A percentile compares a stretch with the other conserved stretches of the same genome.
These are phyloP conservation scores for Plectrocnemia conspersa DNA, from an alignment of 1,140 invertebrate genomes.

Conservation along the genomic window DNA sequence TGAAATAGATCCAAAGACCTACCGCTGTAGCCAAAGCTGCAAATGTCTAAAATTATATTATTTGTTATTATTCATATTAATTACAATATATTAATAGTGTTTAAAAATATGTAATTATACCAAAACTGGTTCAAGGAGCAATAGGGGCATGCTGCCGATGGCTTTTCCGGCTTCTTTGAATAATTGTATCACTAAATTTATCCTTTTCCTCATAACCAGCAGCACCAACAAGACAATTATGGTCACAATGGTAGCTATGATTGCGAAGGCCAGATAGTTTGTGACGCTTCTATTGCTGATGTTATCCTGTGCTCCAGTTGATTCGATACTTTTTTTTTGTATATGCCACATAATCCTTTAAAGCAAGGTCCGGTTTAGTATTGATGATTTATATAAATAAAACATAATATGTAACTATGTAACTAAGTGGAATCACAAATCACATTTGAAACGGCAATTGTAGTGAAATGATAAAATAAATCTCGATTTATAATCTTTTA, in stretches of 20 bases:
- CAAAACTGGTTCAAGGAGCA: slow-evolving; percentile 72
- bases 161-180: slow-evolving; percentile 76
- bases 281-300: slow-evolving; percentile 37
- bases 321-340: slow-evolving; percentile 35
- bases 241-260: slow-evolving; percentile 59
- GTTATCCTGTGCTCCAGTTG: slow-evolving; percentile 33
- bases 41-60: slow-evolving; percentile 58
- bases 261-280: slow-evolving; percentile 55
- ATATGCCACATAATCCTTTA: slow-evolving; percentile 41
- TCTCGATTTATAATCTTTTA: too few relatives aligned
- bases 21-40: slow-evolving; percentile 52
- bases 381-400: slow-evolving; percentile 21
- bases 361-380: too few relatives aligned
- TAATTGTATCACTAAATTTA: slow-evolving; percentile 63
- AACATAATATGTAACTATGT: too few relatives aligned
- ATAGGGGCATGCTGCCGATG: slow-evolving; percentile 61
- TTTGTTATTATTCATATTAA: slow-evolving; percentile 4
- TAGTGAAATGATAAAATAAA: too few relatives aligned
- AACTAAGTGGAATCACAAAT: too few relatives aligned
- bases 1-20: slow-evolving; percentile 58
- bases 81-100: background rate
- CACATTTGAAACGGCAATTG: too few relatives aligned
- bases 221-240: slow-evolving; percentile 62
- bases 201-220: slow-evolving; percentile 67
- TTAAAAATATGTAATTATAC: slow-evolving; percentile 45